These are phyloP conservation scores for Xenentodon cancila DNA, from an alignment of 2,797 vertebrate species.

Conservation along the genomic window DNA sequence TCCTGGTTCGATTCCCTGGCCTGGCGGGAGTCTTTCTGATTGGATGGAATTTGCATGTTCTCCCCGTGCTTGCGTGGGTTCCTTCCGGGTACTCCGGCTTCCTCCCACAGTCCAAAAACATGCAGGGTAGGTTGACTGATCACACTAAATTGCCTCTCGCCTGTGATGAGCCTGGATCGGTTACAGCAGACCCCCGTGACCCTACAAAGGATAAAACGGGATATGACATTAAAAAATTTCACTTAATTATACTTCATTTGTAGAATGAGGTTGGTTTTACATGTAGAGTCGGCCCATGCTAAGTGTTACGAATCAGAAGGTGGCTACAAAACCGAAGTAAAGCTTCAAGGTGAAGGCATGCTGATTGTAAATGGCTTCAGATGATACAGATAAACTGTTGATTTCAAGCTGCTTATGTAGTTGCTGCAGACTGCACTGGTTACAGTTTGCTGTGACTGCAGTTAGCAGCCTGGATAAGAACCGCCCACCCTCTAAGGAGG, in stretches of 20 bases:
- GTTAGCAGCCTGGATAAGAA: constrained; percentile 57
- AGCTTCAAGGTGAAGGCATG: constrained; percentile 76
- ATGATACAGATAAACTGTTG: constrained; percentile 77
- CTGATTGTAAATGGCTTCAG: constrained; percentile 81
- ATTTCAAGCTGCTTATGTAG: constrained; percentile 83
- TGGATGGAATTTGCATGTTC: too few species aligned
- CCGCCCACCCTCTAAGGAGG: constrained; percentile 69
- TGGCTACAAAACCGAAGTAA: constrained; percentile 74
- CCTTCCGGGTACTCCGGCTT: too few species aligned
- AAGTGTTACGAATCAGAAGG: constrained; percentile 26
- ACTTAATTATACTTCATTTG: constrained; percentile 39
- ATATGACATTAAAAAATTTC: constrained; percentile 33
- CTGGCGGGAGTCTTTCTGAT: too few species aligned
- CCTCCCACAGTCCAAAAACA: too few species aligned
- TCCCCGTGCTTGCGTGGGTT: too few species aligned
- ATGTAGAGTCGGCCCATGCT: constrained; percentile 16
- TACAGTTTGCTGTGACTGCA: too few species aligned
- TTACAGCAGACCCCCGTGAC: too few species aligned
- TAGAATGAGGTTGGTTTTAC: constrained; percentile 36
- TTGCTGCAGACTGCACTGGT: constrained; percentile 84
- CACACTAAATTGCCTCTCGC: too few species aligned
- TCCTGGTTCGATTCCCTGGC: too few species aligned
- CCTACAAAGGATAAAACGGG: constrained; percentile 30
- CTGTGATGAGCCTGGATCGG: too few species aligned
- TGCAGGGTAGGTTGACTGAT: too few species aligned